Conservation (phyloP, 2,888 invertebrate species). For the Dryobotodes eremita region DNA sequence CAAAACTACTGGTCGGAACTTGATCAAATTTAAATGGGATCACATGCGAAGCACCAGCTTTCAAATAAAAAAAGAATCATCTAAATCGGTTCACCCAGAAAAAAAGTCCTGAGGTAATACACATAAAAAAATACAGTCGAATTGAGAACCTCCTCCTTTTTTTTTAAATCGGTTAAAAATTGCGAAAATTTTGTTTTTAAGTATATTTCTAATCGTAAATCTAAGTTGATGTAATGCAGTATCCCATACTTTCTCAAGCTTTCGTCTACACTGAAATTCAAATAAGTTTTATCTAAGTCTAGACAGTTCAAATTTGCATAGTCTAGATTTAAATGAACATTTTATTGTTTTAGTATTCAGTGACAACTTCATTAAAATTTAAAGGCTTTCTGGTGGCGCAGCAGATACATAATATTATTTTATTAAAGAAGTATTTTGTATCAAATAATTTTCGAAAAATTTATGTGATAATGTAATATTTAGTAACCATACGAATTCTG, state of each 20-base stretch:
- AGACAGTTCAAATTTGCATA: conserved; percentile 20
- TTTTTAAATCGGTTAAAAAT: no score
- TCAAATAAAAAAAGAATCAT: no score
- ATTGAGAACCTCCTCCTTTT: no score
- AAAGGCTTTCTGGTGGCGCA: not conserved
- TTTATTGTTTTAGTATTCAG: conserved; percentile 11
- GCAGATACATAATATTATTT: conserved; percentile 1
- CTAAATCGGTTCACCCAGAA: no score
- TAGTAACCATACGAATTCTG: conserved; percentile 14
- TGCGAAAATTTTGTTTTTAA: not conserved
- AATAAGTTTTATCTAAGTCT: conserved; percentile 6
- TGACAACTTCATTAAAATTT: conserved; percentile 13
- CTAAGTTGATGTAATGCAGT: not conserved
- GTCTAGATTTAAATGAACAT: not conserved
- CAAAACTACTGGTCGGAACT: no score
- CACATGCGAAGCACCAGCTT: no score
- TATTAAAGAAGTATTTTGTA: not conserved
- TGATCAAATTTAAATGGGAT: no score
- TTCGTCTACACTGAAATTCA: conserved; percentile 23
- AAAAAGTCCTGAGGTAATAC: no score
- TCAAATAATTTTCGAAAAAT: not conserved
- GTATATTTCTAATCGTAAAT: not conserved
- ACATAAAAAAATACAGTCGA: no score
- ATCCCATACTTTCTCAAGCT: conserved; percentile 44
- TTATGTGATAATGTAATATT: not conserved